Conservation (phyloP, 2,888 invertebrate genomes). For the Rotaria magnacalcarata region DNA sequence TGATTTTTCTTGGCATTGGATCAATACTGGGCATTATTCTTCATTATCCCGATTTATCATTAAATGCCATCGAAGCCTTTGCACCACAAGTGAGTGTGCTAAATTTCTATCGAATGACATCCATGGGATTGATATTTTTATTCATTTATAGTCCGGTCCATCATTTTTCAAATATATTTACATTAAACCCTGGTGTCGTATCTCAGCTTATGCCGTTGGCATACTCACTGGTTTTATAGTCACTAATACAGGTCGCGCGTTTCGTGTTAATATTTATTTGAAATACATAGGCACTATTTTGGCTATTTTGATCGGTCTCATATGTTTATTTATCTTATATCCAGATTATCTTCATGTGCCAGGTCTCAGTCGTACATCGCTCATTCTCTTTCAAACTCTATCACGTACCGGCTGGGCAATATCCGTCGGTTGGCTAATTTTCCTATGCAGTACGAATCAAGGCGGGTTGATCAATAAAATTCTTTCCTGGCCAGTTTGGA, state of each 20-base stretch:
- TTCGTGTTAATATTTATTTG: constrained; percentile 38
- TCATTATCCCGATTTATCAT: background rate
- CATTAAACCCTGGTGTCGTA: constrained; percentile 21
- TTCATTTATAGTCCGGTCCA: background rate
- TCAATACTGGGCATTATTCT: background rate
- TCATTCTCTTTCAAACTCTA: constrained; percentile 24
- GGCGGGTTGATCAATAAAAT: constrained; percentile 35
- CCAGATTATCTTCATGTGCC: constrained; percentile 26
- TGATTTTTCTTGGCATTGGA: no score
- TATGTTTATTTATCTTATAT: no score
- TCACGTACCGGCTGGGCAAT: constrained; percentile 34
- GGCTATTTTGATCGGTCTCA: background rate
- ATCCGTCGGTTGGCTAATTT: constrained; percentile 22
- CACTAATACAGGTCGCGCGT: no score
- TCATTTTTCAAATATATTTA: no score
- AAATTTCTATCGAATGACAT: no score
- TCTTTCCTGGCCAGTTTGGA: constrained; percentile 33
- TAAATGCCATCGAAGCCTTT: no score
- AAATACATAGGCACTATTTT: background rate
- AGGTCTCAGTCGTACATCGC: background rate
- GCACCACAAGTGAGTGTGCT: no score
- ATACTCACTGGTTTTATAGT: constrained; percentile 10
- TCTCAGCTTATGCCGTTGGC: constrained; percentile 27
- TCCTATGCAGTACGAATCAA: constrained; percentile 9
- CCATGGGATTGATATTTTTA: no score